Evolutionary conservation across 2,888 invertebrate genomes (phyloP).

Genomic region (Pseudanteris insignis): DNA sequence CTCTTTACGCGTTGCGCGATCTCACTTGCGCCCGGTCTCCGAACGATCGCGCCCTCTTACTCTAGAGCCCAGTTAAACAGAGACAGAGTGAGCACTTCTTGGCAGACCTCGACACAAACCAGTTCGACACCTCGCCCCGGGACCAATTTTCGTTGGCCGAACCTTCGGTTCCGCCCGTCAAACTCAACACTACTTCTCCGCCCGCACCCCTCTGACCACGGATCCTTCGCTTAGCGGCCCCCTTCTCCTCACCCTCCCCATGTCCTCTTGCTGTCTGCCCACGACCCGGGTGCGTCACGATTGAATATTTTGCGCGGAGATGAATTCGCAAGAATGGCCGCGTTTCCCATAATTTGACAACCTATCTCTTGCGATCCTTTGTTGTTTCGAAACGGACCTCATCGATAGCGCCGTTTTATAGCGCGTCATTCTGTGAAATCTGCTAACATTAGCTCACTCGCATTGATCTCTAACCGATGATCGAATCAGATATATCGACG

Average conservation of each 20-base stretch:
- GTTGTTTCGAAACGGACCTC: too few species aligned
- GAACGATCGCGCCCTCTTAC: constrained; percentile 5
- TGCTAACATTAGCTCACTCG: too few species aligned
- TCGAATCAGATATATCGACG: too few species aligned
- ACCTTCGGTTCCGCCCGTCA: neutral
- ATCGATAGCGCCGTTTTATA: too few species aligned
- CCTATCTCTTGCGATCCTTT: too few species aligned
- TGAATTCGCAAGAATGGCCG: constrained; percentile 35
- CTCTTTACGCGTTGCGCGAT: constrained; percentile 2
- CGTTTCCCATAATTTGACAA: constrained; percentile 3
- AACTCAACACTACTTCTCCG: too few species aligned
- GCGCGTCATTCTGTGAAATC: too few species aligned
- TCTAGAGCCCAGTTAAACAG: too few species aligned
- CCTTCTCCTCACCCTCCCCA: too few species aligned
- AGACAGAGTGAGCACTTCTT: constrained; percentile 1
- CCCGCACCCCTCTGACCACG: too few species aligned
- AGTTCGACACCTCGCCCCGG: constrained; percentile 24
- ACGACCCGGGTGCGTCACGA: constrained; percentile 18
- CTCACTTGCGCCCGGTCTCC: constrained; percentile 2
- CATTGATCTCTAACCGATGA: too few species aligned
- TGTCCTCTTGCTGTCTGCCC: neutral
- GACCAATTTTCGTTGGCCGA: constrained; percentile 18
- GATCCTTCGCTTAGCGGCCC: too few species aligned
- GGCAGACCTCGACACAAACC: constrained; percentile 10
- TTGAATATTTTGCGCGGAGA: constrained; percentile 28